These are phyloP conservation scores for Aplochiton taeniatus DNA, from an alignment of 2,797 vertebrate species.

Conservation along the genomic window DNA sequence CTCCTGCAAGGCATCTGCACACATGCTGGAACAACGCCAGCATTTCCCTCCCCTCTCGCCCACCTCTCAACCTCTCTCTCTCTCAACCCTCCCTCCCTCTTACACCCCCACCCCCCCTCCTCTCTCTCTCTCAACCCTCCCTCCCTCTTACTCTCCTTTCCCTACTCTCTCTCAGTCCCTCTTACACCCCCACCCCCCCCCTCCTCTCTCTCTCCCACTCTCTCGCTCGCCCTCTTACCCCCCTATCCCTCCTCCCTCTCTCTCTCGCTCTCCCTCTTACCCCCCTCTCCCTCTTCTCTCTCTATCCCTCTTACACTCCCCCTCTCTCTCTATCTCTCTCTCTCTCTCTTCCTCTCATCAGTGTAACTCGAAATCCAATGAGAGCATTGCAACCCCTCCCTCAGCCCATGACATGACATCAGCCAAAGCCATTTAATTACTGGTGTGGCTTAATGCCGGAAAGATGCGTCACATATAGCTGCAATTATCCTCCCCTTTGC, in stretches of 20 bases:
- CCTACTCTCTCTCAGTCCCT: no score
- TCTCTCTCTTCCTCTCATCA: background rate
- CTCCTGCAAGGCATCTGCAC: no score
- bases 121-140: background rate
- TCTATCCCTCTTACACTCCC: background rate
- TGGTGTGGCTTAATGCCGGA: background rate
- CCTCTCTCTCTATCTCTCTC: background rate
- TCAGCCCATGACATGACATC: no score
- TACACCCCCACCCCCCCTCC: background rate
- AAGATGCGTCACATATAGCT: background rate
- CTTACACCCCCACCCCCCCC: no score
- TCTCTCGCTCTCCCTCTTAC: background rate
- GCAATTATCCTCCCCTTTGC: constrained; percentile 3
- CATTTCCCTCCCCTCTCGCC: no score
- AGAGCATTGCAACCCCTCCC: no score
- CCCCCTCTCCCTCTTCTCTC: background rate
- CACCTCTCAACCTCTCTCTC: background rate
- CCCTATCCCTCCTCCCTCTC: constrained; percentile 11
- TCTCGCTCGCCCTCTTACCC: background rate
- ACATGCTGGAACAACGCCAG: no score
- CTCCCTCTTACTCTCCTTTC: background rate
- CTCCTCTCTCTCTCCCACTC: no score
- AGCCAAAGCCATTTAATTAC: background rate
- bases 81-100: background rate
- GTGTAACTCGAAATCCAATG: no score